Percentiles rank a stretch among this genome's conserved stretches.
Conservation (phyloP, 2,797 vertebrate species). For the Mastacembelus armatus region DNA sequence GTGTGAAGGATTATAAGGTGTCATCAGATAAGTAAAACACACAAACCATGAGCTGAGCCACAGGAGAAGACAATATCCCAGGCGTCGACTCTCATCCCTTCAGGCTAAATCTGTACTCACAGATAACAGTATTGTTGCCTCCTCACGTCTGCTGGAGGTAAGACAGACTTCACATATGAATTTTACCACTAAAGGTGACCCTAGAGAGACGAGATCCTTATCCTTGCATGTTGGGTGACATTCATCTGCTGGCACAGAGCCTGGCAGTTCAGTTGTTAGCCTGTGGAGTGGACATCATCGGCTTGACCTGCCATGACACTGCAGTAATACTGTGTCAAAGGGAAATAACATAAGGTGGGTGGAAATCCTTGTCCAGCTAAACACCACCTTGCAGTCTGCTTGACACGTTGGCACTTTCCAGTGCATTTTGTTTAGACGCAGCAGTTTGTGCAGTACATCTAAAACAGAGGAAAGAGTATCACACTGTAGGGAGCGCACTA, state of each 20-base stretch:
- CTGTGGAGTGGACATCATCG: constrained; percentile 44
- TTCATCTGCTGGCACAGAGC: constrained; percentile 42
- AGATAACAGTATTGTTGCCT: constrained; percentile 59
- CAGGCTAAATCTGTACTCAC: constrained; percentile 61
- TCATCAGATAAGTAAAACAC: constrained; percentile 72
- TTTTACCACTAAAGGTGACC: constrained; percentile 49
- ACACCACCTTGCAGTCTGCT: constrained; percentile 56
- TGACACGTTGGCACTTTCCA: constrained; percentile 56
- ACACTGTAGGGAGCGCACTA: constrained; percentile 39
- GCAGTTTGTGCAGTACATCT: constrained; percentile 62
- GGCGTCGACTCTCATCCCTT: constrained; percentile 47
- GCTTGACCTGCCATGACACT: constrained; percentile 53
- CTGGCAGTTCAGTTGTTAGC: constrained; percentile 29
- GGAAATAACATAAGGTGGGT: constrained; percentile 61
- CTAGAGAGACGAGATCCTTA: constrained; percentile 53
- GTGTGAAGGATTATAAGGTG: constrained; percentile 67
- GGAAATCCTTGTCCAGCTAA: constrained; percentile 67
- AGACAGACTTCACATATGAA: constrained; percentile 28
- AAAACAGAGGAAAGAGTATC: constrained; percentile 41
- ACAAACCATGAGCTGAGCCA: constrained; percentile 54
- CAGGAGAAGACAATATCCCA: constrained; percentile 64
- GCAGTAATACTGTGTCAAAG: constrained; percentile 39
- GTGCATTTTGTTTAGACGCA: constrained; percentile 57
- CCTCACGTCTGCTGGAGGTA: constrained; percentile 30
- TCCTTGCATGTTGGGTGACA: constrained; percentile 54